Conservation (phyloP, 1,140 invertebrate species). For the Aphelenchoides avenae region DNA sequence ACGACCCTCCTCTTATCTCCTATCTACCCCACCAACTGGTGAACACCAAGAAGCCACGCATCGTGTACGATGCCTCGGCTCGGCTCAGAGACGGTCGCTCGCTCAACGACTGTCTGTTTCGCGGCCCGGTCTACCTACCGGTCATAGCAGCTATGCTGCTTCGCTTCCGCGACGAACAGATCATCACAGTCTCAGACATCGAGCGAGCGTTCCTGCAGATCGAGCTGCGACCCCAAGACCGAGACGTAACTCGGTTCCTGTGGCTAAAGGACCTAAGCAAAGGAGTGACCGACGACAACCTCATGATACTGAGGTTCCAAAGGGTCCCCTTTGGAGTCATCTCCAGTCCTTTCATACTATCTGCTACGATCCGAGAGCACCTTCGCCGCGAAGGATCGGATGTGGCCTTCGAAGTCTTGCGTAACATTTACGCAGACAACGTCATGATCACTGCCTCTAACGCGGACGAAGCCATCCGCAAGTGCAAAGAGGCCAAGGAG, state of each 20-base stretch:
- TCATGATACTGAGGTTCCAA: constrained; percentile 2
- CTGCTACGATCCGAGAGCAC: background rate
- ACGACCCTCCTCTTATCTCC: constrained; percentile 3
- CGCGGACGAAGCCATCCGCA: constrained; percentile 4
- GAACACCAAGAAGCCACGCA: constrained; percentile 47
- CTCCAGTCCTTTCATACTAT: constrained; percentile 1
- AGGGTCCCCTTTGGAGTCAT: constrained; percentile 14
- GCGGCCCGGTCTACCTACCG: constrained; percentile 13
- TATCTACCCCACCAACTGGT: constrained; percentile 63
- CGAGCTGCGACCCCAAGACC: constrained; percentile 3
- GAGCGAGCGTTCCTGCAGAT: constrained; percentile 6
- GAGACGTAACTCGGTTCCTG: constrained; percentile 13
- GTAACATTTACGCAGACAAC: constrained; percentile 21
- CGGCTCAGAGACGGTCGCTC: constrained; percentile 32
- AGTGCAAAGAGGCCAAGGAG: constrained; percentile 8
- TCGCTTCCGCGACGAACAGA: background rate
- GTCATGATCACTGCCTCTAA: background rate
- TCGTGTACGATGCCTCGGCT: constrained; percentile 59
- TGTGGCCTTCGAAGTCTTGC: background rate
- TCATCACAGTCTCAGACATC: constrained; percentile 11
- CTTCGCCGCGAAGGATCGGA: background rate
- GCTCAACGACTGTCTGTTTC: constrained; percentile 20
- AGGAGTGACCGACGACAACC: constrained; percentile 5
- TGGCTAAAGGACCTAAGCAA: constrained; percentile 12
- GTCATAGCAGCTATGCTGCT: constrained; percentile 2